Evolutionary conservation across 1,140 invertebrate species (phyloP), one percentile per base, ranked within the genome.

Genomic region (Cydia pomonella): DNA sequence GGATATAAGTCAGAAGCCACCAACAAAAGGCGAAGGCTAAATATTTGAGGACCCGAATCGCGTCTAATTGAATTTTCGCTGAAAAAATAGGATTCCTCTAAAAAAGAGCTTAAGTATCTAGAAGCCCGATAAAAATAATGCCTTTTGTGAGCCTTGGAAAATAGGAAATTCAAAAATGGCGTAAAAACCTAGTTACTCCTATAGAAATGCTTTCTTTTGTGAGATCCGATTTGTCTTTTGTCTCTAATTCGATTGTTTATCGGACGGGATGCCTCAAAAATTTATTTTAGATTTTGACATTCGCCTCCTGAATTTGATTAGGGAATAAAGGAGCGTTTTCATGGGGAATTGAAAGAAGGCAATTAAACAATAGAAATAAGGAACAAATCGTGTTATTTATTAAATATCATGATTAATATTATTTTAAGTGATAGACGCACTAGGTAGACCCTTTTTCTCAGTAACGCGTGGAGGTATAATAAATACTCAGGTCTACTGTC

Each of bases 221-320:
- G 16, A 2, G 16, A 18, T 53, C 12, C 23, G 63, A n/a, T n/a
- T n/a, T n/a, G n/a, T n/a, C 63, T 66, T 66, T n/a, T 66, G 27
- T 66, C 62, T 27, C 2, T 33, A 66, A n/a, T 66, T 66, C 63
- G 27, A 66, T 66, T 66, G 63, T 66, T 66, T 66, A 66, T 66
- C 27, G 63, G 25, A 7, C 16, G 23, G 63, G 62, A 29, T 66
- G 10, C 27, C n/a, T 53, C 63, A 29, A 29, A 66, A 66, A 13
- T 66, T 13, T 64, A 29, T 27, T 29, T 66, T 66, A 66, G 12
- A 66, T 66, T 66, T 66, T 33, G 63, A 29, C 63, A n/a, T 66
- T 29, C 63, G 27, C 16, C 33, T 66, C 33, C 13, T 16, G 63
- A n/a, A 33, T 66, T 66, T 29, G 63, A 66, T 66, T 66, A 38